phyloP scores from a whole-genome alignment of 1,140 invertebrate genomes.

The Dufourea novaeangliae region DNA sequence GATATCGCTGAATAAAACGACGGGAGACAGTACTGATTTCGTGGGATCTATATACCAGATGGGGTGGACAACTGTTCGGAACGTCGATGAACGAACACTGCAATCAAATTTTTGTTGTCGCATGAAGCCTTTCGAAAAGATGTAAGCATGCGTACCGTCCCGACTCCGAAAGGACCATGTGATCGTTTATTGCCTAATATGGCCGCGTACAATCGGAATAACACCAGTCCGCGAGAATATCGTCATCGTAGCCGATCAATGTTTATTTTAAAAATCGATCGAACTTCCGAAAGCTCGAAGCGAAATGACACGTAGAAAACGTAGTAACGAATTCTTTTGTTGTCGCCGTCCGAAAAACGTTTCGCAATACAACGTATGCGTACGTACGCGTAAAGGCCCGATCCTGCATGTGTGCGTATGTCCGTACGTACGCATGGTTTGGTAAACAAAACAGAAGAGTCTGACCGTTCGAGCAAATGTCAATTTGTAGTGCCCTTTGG shows the following conservation, averaged over 20 bases:
- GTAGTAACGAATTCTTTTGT: not conserved
- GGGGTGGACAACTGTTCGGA: too few relatives aligned
- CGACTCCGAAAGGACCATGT: conserved; percentile 9
- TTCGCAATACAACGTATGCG: conserved; percentile 6
- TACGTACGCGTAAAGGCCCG: conserved; percentile 20
- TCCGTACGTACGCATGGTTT: conserved; percentile 7
- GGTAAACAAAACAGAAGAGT: conserved; percentile 29
- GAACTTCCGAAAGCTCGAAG: not conserved
- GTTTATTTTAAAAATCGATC: not conserved
- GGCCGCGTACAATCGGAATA: conserved; percentile 20
- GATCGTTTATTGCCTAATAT: conserved; percentile 35
- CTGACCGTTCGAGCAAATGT: conserved; percentile 1
- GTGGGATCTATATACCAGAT: too few relatives aligned
- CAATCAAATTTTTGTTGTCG: too few relatives aligned
- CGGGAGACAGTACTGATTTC: too few relatives aligned
- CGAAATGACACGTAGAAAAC: conserved; percentile 10
- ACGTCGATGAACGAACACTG: too few relatives aligned
- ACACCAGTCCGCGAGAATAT: conserved; percentile 16
- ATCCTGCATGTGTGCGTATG: conserved; percentile 7
- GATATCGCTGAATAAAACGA: too few relatives aligned
- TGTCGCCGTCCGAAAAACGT: not conserved
- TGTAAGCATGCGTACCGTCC: conserved; percentile 15
- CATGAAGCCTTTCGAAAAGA: not conserved
- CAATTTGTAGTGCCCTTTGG: conserved; percentile 3
- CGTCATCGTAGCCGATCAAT: conserved; percentile 18